Base-by-base conservation (phyloP, 2,797 vertebrate genomes). In the Dicrostonyx torquatus region DNA sequence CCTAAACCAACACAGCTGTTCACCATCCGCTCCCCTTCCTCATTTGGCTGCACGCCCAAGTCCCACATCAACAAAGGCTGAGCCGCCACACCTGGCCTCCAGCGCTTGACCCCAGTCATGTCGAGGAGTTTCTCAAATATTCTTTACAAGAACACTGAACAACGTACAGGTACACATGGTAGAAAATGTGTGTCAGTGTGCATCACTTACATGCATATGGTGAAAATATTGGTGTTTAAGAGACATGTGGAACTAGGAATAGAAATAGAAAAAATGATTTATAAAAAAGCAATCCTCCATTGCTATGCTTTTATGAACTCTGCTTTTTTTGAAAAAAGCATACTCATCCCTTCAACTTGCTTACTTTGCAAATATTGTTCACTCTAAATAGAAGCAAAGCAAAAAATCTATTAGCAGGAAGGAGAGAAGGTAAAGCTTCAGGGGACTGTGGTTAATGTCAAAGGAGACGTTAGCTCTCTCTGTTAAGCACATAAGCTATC, bases 1-100 rank as follows among this genome's bases (percentile, higher is more conserved):
- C 37, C 68, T 94, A 94, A 97, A 79, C 90, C 94, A 93, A 80
- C 94, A 95, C 96, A 96, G 95, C 95, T 97, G 95, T 79, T 95
- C 68, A 1, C 94, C 94, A 64, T 89, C 89, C 78, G 34, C 50
- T 72, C 22, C 82, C 78, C 58, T 72, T 76, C 64, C 95, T 90
- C 43, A 53, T 58, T 50, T 96, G 97, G 96, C 96, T 79, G 26
- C 43, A 14, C 72, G 95, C 95, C 95, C 53, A 6, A 73, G 40
- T 73, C 94, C 72, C 91, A 93, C 97, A 91, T 94, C 91, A 55
- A 4, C 24, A 76, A 58, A 31, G 60, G n/a, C 66, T 50, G 95
- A 95, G 86, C 88, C 76, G 43, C 83, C 91, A n/a, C 97, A 96
- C 95, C 96, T 96, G 96, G 83, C 60, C 66, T 26, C 43, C 86